Evolutionary conservation across 2,113 vertebrate genomes (phyloP), one percentile per base, ranked within the genome.

Genomic region (Pristiophorus japonicus): DNA sequence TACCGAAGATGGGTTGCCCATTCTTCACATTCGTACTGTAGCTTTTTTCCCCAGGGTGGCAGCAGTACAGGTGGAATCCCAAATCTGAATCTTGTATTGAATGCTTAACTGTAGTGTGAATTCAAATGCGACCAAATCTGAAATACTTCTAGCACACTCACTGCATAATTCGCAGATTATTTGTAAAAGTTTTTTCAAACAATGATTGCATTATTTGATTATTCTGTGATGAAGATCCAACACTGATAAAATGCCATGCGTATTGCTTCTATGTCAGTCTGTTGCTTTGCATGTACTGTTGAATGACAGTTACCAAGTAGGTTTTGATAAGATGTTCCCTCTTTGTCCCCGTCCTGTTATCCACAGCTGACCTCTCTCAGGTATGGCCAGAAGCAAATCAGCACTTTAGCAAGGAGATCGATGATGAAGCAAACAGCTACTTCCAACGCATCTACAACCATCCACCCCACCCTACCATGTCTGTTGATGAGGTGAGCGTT

Each of bases 351-450:
- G 38, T 78, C 4, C 47, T 59, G 34, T n/a, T n/a, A n/a, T n/a
- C n/a, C 73, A 84, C 96, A 99, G 99, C 99, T 97, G 99, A 99
- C 97, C 98, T 99, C 97, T 99, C 99, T 98, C 99, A 99, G 98
- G 99, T 99, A 96, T 99, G 99, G 99, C 99, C 99, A 85, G 99
- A 99, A 97, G 99, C 99, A 97, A 99, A 99, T 97, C 99, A 99
- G 99, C 98, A 99, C 98, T 99, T 99, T 98, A 99, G 98, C 97
- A 99, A 99, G 97, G 99, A 99, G 97, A 99, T 99, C 81, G 99
- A 99, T 95, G 99, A 99, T 94, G 99, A 99, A 97, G 99, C 99
- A 96, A 99, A 99, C 97, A 99, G 99, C 97, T 99, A 99, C 97
- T 99, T 99, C 97, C 99, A 99, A 96, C 98, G 99, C 84, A 99